Conservation (phyloP, 2,797 vertebrate species). For the Anguilla marmorata region DNA sequence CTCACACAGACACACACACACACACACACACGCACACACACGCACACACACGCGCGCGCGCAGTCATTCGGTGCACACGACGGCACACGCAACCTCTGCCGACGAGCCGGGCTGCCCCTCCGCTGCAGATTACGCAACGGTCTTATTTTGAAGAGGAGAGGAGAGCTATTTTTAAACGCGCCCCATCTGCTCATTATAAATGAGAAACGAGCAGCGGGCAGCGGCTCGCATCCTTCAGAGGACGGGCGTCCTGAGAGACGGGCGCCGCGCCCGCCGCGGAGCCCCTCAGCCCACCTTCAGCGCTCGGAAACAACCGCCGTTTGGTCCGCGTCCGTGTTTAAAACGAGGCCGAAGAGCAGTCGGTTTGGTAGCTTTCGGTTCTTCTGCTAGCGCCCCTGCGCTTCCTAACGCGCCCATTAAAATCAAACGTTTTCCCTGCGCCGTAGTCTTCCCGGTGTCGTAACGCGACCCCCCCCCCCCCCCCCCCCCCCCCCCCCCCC, state of each 20-base stretch:
- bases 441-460: neutral
- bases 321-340: neutral
- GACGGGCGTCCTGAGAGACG: slow-evolving; percentile 43
- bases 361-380: neutral
- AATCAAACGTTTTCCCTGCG: neutral
- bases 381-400: neutral
- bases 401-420: neutral
- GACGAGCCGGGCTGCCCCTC: neutral
- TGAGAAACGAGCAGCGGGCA: slow-evolving; percentile 50
- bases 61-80: neutral
- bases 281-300: slow-evolving; percentile 30
- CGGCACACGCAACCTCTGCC: neutral
- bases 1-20: slow-evolving; percentile 5
- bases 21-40: neutral
- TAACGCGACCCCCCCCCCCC: slow-evolving; percentile 28
- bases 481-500: slow-evolving; percentile 39
- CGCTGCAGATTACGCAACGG: slow-evolving; percentile 34
- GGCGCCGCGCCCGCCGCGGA: slow-evolving; percentile 26
- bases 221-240: slow-evolving; percentile 36
- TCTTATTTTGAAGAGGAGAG: slow-evolving; percentile 20
- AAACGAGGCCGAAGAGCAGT: neutral
- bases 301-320: neutral
- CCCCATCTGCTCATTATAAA: slow-evolving; percentile 53
- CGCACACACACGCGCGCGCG: neutral
- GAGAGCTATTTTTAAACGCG: slow-evolving; percentile 38